Evolutionary conservation across 2,113 vertebrate species (phyloP).

Genomic region (Apeltes quadracus): DNA sequence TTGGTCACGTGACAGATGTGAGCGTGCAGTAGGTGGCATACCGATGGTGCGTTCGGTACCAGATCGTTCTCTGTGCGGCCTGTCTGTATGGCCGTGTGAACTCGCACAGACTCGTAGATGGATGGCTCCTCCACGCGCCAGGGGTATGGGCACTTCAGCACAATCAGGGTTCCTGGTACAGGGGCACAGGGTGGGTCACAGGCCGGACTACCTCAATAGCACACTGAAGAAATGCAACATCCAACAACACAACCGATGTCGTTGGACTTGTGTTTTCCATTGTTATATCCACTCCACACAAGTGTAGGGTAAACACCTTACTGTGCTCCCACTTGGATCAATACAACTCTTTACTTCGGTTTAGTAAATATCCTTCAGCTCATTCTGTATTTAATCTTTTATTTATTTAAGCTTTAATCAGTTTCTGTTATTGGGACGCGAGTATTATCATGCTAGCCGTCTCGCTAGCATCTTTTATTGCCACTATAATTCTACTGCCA

Average conservation of each 20-base stretch:
- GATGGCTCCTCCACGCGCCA: slow-evolving; percentile 91
- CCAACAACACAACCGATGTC: background rate
- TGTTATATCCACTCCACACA: too few species aligned
- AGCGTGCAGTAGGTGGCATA: slow-evolving; percentile 68
- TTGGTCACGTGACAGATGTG: background rate
- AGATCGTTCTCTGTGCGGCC: slow-evolving; percentile 89
- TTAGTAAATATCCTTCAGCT: too few species aligned
- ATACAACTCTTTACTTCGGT: too few species aligned
- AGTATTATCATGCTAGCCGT: background rate
- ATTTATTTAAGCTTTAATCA: too few species aligned
- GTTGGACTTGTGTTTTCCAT: background rate
- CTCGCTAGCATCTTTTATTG: background rate
- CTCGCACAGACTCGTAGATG: slow-evolving; percentile 95
- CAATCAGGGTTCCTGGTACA: slow-evolving; percentile 76
- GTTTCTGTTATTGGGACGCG: too few species aligned
- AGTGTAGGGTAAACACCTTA: too few species aligned
- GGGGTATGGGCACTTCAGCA: slow-evolving; percentile 87
- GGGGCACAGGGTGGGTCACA: background rate
- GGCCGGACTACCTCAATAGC: background rate
- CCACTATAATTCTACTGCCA: too few species aligned
- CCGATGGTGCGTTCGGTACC: slow-evolving; percentile 88
- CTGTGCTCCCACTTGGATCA: too few species aligned
- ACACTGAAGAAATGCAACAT: background rate
- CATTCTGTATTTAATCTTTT: too few species aligned
- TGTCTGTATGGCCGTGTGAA: slow-evolving; percentile 93